A percentile compares a stretch with the other conserved stretches of the same genome.
These are phyloP conservation scores for Eupithecia inturbata DNA, from an alignment of 2,888 invertebrate species.

Conservation along the genomic window DNA sequence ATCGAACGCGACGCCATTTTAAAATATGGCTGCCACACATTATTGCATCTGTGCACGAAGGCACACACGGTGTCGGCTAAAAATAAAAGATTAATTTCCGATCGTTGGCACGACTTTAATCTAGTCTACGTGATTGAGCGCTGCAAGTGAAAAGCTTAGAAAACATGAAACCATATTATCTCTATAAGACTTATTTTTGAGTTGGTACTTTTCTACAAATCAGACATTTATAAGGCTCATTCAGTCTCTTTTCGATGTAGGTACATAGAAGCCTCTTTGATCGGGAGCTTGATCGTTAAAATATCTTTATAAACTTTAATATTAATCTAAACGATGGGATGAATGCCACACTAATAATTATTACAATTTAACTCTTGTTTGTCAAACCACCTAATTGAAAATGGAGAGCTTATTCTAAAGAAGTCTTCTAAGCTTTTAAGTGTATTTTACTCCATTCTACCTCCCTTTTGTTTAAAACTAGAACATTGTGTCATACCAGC, in stretches of 20 bases:
- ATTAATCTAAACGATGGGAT: neutral
- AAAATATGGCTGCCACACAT: slow-evolving; percentile 68
- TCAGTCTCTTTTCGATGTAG: neutral
- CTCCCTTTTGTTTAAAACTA: slow-evolving; percentile 9
- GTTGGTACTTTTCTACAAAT: neutral
- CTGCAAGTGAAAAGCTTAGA: slow-evolving; percentile 45
- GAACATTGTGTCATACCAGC: slow-evolving; percentile 18
- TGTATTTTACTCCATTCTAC: neutral
- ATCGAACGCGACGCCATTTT: slow-evolving; percentile 69
- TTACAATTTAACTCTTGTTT: neutral
- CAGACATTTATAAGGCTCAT: neutral
- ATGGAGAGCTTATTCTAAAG: neutral
- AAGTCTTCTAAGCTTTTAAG: neutral
- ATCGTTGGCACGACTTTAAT: slow-evolving; percentile 66
- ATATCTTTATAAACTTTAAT: neutral
- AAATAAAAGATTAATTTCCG: slow-evolving; percentile 81
- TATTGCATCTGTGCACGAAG: slow-evolving; percentile 71
- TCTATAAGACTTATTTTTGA: neutral
- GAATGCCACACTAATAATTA: neutral
- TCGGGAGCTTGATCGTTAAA: neutral
- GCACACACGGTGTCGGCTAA: slow-evolving; percentile 63
- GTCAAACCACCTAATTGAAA: neutral
- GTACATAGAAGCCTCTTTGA: neutral
- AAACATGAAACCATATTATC: slow-evolving; percentile 25
- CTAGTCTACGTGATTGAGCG: slow-evolving; percentile 55